Base-by-base conservation (phyloP, 2,113 vertebrate genomes). In the Thamnaconus septentrionalis region DNA sequence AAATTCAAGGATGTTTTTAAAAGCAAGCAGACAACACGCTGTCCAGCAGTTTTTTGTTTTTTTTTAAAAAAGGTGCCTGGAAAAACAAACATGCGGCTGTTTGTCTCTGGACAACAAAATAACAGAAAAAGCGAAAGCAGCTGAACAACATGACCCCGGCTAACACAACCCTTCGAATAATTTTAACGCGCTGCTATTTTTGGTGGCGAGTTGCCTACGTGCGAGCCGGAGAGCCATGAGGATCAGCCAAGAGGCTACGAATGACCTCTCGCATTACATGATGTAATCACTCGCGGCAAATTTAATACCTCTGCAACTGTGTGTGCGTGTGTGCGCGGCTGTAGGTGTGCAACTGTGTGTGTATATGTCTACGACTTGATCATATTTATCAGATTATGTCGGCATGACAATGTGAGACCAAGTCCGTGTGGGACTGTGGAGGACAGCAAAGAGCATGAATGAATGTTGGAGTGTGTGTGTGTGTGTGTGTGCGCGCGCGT, bases 401-500 rank as follows among this genome's bases (percentile, higher is more conserved):
- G 47, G 18, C 5, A 56, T 52, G 11, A 41, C 8, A 45, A 43
- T 65, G 46, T 45, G 31, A 56, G 31, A 3, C 39, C 42, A 44
- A 41, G 44, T 10, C 11, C 10, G 4, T 42, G 45, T 65, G n/a
- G n/a, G 50, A 52, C 7, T 52, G 5, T 2, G 18, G 18, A 2
- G 18, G 18, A 31, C 18, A 31, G 18, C 18, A 31, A 31, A 31
- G 18, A 31, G 18, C 18, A 31, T 12, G 31, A 3, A 52, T 40
- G 4, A 41, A 46, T 4, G 54, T 69, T 55, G 69, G 18, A 8
- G 47, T 48, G 47, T 48, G 47, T 48, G 47, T 10, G 47, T 48
- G 47, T 48, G 46, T 47, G 46, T 47, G 46, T 47, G 46, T 47
- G 46, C 5, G 45, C 8, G 3, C 2, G 45, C 43, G 39, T 62